Evolutionary conservation across 1,140 invertebrate genomes (phyloP), one percentile per base, ranked within the genome.

Genomic region (Cydia splendana): DNA sequence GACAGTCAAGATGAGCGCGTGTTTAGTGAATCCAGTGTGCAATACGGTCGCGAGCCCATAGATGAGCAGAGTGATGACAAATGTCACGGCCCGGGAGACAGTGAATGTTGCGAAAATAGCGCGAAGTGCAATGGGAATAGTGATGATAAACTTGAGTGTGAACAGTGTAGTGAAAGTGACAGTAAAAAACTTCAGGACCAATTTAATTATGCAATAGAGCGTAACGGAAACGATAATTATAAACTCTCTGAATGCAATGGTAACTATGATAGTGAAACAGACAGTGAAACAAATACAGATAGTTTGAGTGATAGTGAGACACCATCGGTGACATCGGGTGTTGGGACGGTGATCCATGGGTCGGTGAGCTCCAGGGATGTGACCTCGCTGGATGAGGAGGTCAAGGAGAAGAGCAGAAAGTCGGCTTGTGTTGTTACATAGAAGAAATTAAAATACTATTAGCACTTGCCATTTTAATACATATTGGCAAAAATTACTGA

Each of bases 341-440:
- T 78, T n/a, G 53, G 51, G 34, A 85, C 85, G 7, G 86, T 84
- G 18, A 83, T 87, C n/a, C 84, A 82, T 78, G 82, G 81, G 48
- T 82, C 81, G 2, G 80, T 76, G 13, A 74, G 81, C 76, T 77
- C 77, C 20, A 75, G 65, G n/a, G 78, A 79, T 24, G 57, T 74
- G 13, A 48, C 42, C 34, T 53, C 78, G 1, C 18, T 76, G 20
- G 73, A 73, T 30, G 82, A 81, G 10, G 10, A 18, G 0, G 78
- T 51, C 12, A 30, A 38, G 24, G 48, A 71, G n/a, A 71, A 71
- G 30, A 6, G 12, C 4, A 3, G 30, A 4, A 67, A 67, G 9
- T 15, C 30, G 24, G 9, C 65, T 9, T 67, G 65, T 38, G 65
- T 38, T 67, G 28, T 67, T 67, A 38, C 65, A 15, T 67, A 67